Percentiles rank a stretch among this genome's conserved stretches.
phyloP scores from a whole-genome alignment of 2,113 vertebrate species.

The Panurus biarmicus region DNA sequence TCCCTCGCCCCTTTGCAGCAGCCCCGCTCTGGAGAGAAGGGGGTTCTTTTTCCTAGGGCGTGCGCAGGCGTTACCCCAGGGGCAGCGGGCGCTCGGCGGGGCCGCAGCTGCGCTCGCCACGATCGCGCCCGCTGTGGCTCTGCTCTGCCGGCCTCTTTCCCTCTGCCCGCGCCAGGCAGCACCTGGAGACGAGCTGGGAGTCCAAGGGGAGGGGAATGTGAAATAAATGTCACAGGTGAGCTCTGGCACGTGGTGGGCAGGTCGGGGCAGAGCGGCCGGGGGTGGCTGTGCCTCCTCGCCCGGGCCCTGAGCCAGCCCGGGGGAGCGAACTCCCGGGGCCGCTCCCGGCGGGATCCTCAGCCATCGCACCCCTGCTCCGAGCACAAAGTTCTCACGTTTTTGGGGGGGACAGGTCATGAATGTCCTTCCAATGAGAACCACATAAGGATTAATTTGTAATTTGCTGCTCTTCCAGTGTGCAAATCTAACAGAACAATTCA shows the following conservation, averaged over 20 bases:
- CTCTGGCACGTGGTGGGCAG: not conserved
- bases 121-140: too few species aligned
- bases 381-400: not conserved
- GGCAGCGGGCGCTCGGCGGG: not conserved
- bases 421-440: not conserved
- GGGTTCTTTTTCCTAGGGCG: not conserved
- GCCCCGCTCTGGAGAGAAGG: not conserved
- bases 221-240: accelerated
- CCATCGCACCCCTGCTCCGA: not conserved
- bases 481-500: not conserved
- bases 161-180: not conserved
- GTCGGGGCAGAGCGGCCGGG: not conserved
- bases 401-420: accelerated
- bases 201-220: not conserved
- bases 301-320: not conserved
- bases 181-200: not conserved
- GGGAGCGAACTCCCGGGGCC: not conserved
- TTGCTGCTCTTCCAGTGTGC: not conserved
- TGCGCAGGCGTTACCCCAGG: not conserved
- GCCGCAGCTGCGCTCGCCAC: not conserved
- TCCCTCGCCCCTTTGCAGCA: too few species aligned
- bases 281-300: not conserved
- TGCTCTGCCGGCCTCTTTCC: too few species aligned
- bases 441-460: not conserved
- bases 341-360: not conserved